phyloP scores from a whole-genome alignment of 2,113 vertebrate genomes.

The Cisticola juncidis region DNA sequence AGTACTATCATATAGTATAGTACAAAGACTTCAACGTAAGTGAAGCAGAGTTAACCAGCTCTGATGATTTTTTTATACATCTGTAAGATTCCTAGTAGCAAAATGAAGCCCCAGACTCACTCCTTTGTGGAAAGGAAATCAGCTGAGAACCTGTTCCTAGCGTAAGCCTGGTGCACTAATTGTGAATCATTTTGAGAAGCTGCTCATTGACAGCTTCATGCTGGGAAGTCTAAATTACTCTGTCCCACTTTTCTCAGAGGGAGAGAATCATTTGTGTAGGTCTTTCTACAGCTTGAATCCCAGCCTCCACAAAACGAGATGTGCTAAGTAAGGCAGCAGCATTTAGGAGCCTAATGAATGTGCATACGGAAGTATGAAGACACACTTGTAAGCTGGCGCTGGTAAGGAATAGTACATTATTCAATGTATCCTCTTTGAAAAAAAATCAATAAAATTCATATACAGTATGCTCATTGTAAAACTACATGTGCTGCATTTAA shows the following conservation, averaged over 20 bases:
- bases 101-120: not conserved
- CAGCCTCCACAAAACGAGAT: constrained; percentile 46
- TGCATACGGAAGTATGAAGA: constrained; percentile 29
- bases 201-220: constrained; percentile 12
- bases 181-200: constrained; percentile 45
- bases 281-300: constrained; percentile 40
- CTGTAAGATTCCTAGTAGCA: not conserved
- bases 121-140: not conserved
- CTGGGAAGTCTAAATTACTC: constrained; percentile 39
- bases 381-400: constrained; percentile 35
- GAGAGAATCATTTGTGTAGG: constrained; percentile 30
- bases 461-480: constrained; percentile 67
- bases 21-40: not conserved
- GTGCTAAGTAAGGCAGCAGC: constrained; percentile 28
- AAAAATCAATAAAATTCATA: constrained; percentile 73
- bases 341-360: constrained; percentile 52
- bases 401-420: constrained; percentile 55
- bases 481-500: constrained; percentile 67
- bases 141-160: not conserved
- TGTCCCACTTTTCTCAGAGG: constrained; percentile 20
- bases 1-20: not conserved
- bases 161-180: constrained; percentile 13
- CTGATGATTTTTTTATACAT: not conserved
- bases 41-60: not conserved
- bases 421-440: constrained; percentile 64